phyloP scores from a whole-genome alignment of 2,113 vertebrate species.

The Aleadryas rufinucha region DNA sequence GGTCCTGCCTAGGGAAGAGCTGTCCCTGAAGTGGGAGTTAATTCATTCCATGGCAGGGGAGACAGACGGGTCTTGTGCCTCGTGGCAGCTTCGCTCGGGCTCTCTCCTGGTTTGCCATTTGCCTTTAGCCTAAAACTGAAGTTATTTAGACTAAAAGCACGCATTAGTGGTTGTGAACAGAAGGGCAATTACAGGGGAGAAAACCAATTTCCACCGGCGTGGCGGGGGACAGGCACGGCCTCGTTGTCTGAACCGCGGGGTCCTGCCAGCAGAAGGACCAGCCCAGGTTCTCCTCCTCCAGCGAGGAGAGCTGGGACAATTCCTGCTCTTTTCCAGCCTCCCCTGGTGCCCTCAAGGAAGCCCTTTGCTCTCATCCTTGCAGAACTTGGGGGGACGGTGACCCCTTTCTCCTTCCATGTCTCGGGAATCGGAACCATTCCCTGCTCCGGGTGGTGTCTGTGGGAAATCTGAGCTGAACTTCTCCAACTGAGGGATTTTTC shows the following conservation, averaged over 20 bases:
- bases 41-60: background rate
- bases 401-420: rapidly evolving
- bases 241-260: background rate
- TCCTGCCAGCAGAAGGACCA: background rate
- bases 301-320: background rate
- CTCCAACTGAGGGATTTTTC: background rate
- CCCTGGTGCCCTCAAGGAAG: no score
- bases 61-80: background rate
- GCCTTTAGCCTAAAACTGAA: background rate
- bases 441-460: rapidly evolving
- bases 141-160: background rate
- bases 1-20: background rate
- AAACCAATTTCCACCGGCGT: background rate
- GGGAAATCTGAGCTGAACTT: background rate
- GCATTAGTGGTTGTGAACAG: background rate
- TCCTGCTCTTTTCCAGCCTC: background rate
- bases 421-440: background rate
- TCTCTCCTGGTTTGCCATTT: background rate
- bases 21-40: background rate
- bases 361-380: rapidly evolving
- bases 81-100: background rate
- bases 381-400: rapidly evolving
- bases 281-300: background rate
- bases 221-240: background rate
- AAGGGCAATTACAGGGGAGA: background rate